phyloP scores from a whole-genome alignment of 1,140 invertebrate species.

The Aphaenogaster ashmeadi region DNA sequence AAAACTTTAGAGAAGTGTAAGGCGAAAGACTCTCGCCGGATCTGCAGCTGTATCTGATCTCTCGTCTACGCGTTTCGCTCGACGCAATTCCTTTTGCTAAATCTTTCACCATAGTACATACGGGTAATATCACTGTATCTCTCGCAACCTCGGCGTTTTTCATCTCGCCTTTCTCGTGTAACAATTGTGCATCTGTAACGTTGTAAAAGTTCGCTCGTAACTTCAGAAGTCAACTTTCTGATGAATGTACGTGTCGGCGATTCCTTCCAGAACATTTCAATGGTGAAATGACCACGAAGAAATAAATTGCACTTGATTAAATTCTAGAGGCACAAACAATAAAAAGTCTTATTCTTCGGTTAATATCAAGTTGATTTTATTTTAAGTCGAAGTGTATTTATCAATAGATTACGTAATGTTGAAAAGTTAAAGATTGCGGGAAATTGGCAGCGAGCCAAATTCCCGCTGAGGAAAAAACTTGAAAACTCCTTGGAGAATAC shows the following conservation, averaged over 20 bases:
- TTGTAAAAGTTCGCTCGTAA: slow-evolving; percentile 11
- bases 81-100: slow-evolving; percentile 41
- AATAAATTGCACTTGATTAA: not conserved
- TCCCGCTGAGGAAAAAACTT: slow-evolving; percentile 22
- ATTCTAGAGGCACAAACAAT: not conserved
- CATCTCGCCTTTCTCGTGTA: not conserved
- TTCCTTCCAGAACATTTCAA: slow-evolving; percentile 12
- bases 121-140: slow-evolving; percentile 9
- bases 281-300: not conserved
- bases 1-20: slow-evolving; percentile 58
- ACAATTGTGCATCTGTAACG: slow-evolving; percentile 23
- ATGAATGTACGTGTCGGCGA: not conserved
- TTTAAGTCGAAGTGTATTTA: not conserved
- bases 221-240: not conserved
- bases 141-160: slow-evolving; percentile 19
- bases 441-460: slow-evolving; percentile 26
- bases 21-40: slow-evolving; percentile 22
- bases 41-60: slow-evolving; percentile 41
- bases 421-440: slow-evolving; percentile 23
- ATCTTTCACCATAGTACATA: slow-evolving; percentile 35
- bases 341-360: not conserved
- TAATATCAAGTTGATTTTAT: slow-evolving; percentile 6
- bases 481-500: slow-evolving; percentile 22
- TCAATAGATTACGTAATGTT: slow-evolving; percentile 1
- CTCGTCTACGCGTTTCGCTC: slow-evolving; percentile 24